Base-by-base conservation (phyloP, 92 coral and sea anemone genomes). In the Chrysogorgia sp. region DNA sequence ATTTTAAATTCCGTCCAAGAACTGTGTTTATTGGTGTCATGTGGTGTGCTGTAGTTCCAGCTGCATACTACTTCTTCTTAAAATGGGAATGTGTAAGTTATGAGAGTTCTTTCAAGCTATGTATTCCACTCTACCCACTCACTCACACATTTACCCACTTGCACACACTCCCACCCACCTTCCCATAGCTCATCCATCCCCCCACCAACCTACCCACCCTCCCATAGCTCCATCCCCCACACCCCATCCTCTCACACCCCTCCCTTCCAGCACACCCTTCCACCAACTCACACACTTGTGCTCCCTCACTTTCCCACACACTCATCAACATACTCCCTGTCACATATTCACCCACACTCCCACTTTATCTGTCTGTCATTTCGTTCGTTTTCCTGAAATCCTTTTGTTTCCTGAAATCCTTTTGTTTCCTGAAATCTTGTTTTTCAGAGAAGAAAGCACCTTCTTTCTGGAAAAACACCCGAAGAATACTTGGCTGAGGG, bases 1-100 rank as follows among this genome's bases (percentile, higher is more conserved):
- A 69, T 24, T 69, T 69, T 43, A 69, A 69, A 25, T 69, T 69
- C 20, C 76, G 76, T 24, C 76, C 76, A 24, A 33, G 76, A 28
- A 69, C 76, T 6, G 55, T 69, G 35, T 69, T 69, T 48, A 59
- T 69, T 45, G 76, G 76, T 45, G 60, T 69, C 59, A 69, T 69
- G 76, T 69, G 76, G 76, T 69, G 76, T 69, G 76, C 76, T 1
- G 40, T 69, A 0, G 76, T 49, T 7, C 76, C 76, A 45, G 76
- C 40, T 8, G 76, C 76, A 24, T 69, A 69, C 30, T 69, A 47
- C 30, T 69, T 69, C 76, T 69, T 69, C 60, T 30, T 69, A 10
- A 69, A 69, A 48, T 69, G 76, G 76, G 76, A 69, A 30, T 26
- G 40, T 45, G 76, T 69, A 69, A 69, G 76, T 69, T 9, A 22